phyloP scores from a whole-genome alignment of 2,797 vertebrate genomes.

The Falco naumanni region DNA sequence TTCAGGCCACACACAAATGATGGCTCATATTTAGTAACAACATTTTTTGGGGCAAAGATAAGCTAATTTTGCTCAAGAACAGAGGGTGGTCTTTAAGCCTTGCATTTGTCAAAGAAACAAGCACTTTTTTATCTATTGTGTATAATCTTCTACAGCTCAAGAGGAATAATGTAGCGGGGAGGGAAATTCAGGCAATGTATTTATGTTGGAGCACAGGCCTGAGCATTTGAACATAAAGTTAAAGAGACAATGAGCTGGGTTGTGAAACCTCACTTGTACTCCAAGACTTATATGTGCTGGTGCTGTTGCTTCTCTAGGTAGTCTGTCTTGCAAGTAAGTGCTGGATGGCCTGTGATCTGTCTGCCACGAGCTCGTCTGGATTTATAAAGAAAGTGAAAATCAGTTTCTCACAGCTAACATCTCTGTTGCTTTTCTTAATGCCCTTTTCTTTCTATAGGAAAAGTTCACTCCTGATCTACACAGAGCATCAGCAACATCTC shows the following conservation, averaged over 20 bases:
- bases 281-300: neutral
- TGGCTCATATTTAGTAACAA: conserved; percentile 74
- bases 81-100: conserved; percentile 74
- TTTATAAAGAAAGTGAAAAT: neutral
- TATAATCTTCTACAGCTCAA: conserved; percentile 72
- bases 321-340: neutral
- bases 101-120: conserved; percentile 77
- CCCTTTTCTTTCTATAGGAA: neutral
- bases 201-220: conserved; percentile 51
- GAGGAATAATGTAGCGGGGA: conserved; percentile 31
- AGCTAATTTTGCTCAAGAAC: conserved; percentile 73
- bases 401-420: neutral
- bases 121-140: conserved; percentile 69
- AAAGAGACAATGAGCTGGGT: neutral
- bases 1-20: conserved; percentile 80
- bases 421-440: neutral
- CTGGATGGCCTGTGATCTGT: neutral
- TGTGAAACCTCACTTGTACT: neutral
- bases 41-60: conserved; percentile 68
- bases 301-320: neutral
- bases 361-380: neutral
- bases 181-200: conserved; percentile 34
- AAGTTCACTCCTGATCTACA: neutral
- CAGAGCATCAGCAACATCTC: neutral
- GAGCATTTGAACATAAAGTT: conserved; percentile 20